phyloP scores from a whole-genome alignment of 2,797 vertebrate species.

The Chelmon rostratus region DNA sequence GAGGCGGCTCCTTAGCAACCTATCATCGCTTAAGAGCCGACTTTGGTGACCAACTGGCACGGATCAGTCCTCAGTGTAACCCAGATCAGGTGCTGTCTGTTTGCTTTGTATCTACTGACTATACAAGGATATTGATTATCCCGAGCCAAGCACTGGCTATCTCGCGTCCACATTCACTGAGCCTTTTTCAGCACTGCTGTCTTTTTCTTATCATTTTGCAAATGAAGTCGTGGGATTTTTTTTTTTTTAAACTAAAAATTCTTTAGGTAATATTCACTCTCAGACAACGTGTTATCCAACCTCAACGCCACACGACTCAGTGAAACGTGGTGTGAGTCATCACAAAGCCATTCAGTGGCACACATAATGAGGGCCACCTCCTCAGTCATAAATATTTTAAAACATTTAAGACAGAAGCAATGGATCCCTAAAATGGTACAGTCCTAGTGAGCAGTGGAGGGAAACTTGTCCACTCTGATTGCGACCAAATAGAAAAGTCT shows the following conservation, averaged over 20 bases:
- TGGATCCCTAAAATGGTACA: neutral
- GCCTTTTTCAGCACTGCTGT: neutral
- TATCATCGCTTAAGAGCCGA: slow-evolving; percentile 66
- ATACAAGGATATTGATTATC: slow-evolving; percentile 37
- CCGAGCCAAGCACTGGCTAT: neutral
- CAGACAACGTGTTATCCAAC: no score
- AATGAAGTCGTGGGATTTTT: no score
- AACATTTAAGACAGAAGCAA: neutral
- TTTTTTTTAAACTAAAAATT: no score
- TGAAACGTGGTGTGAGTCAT: neutral
- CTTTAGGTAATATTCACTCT: neutral
- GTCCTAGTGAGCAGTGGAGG: no score
- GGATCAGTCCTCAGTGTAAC: no score
- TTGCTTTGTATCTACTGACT: slow-evolving; percentile 38
- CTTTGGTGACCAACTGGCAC: neutral
- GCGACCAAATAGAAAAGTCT: slow-evolving; percentile 33
- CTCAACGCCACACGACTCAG: no score
- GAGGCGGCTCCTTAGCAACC: slow-evolving; percentile 72
- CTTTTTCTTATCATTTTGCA: neutral
- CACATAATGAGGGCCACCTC: neutral
- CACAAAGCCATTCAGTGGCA: neutral
- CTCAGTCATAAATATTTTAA: neutral
- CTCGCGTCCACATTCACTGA: neutral
- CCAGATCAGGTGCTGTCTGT: slow-evolving; percentile 27
- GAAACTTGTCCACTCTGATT: neutral